phyloP scores from a whole-genome alignment of 2,888 invertebrate species.

The Anodontia alba region DNA sequence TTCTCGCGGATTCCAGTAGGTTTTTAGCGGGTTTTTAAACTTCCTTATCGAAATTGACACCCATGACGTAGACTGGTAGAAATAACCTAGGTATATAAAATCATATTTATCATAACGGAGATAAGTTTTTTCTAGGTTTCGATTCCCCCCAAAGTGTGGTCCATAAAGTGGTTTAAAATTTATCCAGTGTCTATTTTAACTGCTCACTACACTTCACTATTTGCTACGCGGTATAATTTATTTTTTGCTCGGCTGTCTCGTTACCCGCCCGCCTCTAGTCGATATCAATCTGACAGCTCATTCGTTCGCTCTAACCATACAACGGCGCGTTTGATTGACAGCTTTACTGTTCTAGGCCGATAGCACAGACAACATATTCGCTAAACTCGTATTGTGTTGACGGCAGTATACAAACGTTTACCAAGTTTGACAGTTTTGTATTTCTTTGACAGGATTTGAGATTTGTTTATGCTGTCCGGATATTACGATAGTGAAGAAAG shows the following conservation, averaged over 20 bases:
- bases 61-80: constrained; percentile 11
- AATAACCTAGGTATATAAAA: constrained; percentile 53
- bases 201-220: not conserved
- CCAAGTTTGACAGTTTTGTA: constrained; percentile 81
- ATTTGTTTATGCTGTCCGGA: constrained; percentile 79
- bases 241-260: not conserved
- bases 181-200: not conserved
- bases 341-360: constrained; percentile 78
- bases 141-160: constrained; percentile 62
- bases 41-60: constrained; percentile 14
- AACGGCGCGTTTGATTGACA: constrained; percentile 77
- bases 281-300: constrained; percentile 77
- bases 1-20: not conserved
- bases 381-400: constrained; percentile 80
- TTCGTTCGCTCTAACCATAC: constrained; percentile 66
- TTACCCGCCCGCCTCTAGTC: constrained; percentile 50
- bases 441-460: constrained; percentile 79
- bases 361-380: constrained; percentile 79
- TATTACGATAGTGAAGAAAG: constrained; percentile 50
- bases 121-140: constrained; percentile 61
- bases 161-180: constrained; percentile 18
- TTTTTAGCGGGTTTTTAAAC: constrained; percentile 12
- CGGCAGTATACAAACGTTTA: constrained; percentile 76
- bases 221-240: constrained; percentile 15
- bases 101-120: constrained; percentile 62